Evolutionary conservation across 2,888 invertebrate genomes (phyloP).

Genomic region (Nezara viridula): DNA sequence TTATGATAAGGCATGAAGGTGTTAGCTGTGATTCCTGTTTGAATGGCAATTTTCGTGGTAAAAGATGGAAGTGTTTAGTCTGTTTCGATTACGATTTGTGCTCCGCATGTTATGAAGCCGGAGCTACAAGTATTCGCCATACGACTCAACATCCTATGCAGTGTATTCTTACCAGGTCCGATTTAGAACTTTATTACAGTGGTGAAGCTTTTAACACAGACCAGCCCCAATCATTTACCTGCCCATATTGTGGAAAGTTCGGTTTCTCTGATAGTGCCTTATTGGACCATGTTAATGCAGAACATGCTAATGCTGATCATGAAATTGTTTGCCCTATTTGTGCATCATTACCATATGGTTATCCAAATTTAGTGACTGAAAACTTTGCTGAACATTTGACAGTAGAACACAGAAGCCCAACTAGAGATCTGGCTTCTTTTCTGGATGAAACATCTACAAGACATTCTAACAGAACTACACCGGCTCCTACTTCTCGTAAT

Average conservation of each 20-base stretch:
- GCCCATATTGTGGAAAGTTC: constrained; percentile 96
- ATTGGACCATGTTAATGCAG: constrained; percentile 88
- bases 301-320: constrained; percentile 89
- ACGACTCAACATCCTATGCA: constrained; percentile 98
- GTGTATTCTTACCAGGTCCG: constrained; percentile 95
- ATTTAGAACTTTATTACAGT: constrained; percentile 95
- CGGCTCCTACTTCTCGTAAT: constrained; percentile 52
- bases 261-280: constrained; percentile 93
- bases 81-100: constrained; percentile 99
- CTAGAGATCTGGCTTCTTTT: constrained; percentile 51
- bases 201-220: constrained; percentile 92
- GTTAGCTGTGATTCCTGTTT: constrained; percentile 99
- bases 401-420: constrained; percentile 78
- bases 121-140: constrained; percentile 90
- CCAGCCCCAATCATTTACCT: constrained; percentile 94
- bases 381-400: constrained; percentile 96
- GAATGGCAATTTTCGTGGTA: constrained; percentile 96
- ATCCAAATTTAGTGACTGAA: constrained; percentile 96
- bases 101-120: constrained; percentile 93
- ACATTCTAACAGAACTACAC: constrained; percentile 41
- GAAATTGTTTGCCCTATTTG: constrained; percentile 97
- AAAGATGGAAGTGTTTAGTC: constrained; percentile 97
- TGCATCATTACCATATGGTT: constrained; percentile 94
- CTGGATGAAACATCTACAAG: constrained; percentile 59
- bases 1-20: constrained; percentile 74